Evolutionary conservation across 2,888 invertebrate genomes (phyloP).

Genomic region (Tetranychus piercei): DNA sequence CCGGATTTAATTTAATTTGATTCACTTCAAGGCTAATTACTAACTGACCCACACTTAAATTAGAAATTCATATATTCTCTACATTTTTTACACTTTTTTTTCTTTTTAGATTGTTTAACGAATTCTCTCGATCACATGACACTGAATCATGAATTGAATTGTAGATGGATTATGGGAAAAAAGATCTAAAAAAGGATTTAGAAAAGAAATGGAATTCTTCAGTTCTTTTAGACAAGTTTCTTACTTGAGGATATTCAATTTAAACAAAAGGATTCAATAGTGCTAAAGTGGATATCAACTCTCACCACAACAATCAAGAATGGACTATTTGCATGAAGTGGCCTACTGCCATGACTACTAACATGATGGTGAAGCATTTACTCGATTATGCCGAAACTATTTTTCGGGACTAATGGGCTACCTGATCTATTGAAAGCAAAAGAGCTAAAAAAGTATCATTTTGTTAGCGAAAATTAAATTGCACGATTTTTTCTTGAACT

Average conservation of each 20-base stretch:
- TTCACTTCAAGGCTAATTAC: constrained; percentile 1
- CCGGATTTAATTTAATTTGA: constrained; percentile 1
- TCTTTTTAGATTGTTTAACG: background rate
- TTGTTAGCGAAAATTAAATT: background rate
- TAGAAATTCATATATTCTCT: background rate
- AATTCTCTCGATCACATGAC: background rate
- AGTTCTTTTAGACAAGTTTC: no score
- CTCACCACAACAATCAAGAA: background rate
- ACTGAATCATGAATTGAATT: background rate
- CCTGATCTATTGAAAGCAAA: background rate
- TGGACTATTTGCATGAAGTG: no score
- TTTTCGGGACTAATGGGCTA: background rate
- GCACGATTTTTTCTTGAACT: background rate
- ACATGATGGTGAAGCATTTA: no score
- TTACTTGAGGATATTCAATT: no score
- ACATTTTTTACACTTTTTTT: background rate
- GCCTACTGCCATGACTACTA: no score
- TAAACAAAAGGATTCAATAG: background rate
- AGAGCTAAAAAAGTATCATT: background rate
- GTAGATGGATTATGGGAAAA: background rate
- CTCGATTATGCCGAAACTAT: background rate
- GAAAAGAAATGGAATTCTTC: no score
- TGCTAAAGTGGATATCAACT: background rate
- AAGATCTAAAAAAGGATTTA: background rate
- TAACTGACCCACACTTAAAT: background rate